Base-by-base conservation (phyloP, 2,888 invertebrate species). In the Pherbina coryleti region DNA sequence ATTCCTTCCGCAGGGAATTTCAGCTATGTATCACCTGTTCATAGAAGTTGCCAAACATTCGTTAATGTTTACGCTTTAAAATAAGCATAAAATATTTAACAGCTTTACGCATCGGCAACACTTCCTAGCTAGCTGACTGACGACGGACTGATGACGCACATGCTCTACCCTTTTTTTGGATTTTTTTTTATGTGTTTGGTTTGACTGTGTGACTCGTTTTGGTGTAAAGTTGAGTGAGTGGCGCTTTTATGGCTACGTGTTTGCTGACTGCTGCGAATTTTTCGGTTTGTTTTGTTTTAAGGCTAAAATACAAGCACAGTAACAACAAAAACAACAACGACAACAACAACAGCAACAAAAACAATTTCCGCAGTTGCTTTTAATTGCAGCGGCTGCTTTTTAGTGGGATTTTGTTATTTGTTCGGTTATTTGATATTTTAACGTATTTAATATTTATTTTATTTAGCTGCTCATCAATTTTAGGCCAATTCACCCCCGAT, bases 361-460 rank as follows among this genome's bases (percentile, higher is more conserved):
- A 37, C n/a, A 66, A 37, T 62, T 37, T 19, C 17, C 37, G 22
- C 34, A n/a, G 66, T 67, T 67, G 66, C 22, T 67, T 44, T 22
- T 67, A 67, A 14, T 67, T 67, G 44, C 8, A 44, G n/a, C 25
- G 34, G 28, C 64, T 34, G 64, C 8, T 17, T 69, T 49, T 14
- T 64, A 5, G 31, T 49, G 2, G 19, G 44, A 22, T 67, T 49
- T 69, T 17, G 28, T 25, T 69, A 51, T 69, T 69, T 67, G 49
- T 64, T 64, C 8, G 28, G 31, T 64, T 34, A 64, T 64, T 64
- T 34, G 51, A 51, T 69, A 69, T 17, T 69, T 69, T 17, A 69
- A 51, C 25, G 49, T 51, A 9, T 69, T 25, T 28, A n/a, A n/a
- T 25, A 51, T 49, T 69, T 11, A 44, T 11, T 44, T 44, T 44